Evolutionary conservation across 2,113 vertebrate genomes (phyloP).

Genomic region (Malaclemys terrapin): DNA sequence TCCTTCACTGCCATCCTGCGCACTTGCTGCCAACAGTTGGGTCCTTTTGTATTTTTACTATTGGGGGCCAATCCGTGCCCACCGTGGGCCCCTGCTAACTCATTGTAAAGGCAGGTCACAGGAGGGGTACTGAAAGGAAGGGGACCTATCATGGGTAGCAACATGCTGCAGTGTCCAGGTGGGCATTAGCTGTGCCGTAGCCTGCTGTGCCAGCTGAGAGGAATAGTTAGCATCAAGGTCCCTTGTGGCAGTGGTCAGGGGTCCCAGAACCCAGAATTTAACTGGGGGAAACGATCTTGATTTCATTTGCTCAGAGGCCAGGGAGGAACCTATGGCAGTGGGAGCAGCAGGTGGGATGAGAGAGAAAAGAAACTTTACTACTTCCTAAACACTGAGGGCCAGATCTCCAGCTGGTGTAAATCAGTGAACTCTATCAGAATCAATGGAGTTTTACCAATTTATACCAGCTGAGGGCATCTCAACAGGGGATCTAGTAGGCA

Average conservation of each 20-base stretch:
- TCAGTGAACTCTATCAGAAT: background rate
- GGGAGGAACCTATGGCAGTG: background rate
- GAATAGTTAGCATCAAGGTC: background rate
- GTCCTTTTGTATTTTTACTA: background rate
- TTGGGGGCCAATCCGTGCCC: background rate
- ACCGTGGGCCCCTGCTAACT: background rate
- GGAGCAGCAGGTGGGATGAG: background rate
- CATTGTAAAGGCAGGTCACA: background rate
- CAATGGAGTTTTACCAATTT: background rate
- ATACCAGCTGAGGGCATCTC: fast-evolving
- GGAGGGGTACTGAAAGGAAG: background rate
- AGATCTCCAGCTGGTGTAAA: background rate
- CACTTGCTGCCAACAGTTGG: background rate
- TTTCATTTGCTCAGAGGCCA: background rate
- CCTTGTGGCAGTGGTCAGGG: background rate
- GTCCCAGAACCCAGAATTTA: background rate
- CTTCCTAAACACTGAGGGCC: background rate
- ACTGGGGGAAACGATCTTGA: background rate
- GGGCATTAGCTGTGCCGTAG: background rate
- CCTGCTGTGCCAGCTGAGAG: background rate
- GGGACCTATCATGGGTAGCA: fast-evolving
- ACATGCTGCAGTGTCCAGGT: background rate
- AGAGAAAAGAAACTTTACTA: background rate
- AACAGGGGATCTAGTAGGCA: background rate
- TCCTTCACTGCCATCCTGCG: background rate